Percentiles rank a stretch among this genome's conserved stretches.
Evolutionary conservation across 2,888 invertebrate genomes (phyloP).

Genomic region (Gymnocheta viridis): DNA sequence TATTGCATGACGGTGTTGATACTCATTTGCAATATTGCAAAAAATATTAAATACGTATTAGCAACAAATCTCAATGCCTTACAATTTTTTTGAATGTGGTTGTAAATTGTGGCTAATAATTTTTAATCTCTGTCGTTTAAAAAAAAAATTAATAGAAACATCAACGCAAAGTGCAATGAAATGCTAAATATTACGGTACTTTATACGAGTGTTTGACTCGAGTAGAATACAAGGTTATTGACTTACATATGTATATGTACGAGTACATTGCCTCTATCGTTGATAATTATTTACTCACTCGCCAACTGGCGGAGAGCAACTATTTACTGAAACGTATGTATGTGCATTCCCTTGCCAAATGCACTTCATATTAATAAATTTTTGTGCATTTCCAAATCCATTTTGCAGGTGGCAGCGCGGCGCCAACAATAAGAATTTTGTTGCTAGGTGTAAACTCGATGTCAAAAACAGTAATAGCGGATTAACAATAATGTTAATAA

Average conservation of each 20-base stretch:
- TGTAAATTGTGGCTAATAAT: constrained; percentile 52
- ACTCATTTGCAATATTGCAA: constrained; percentile 66
- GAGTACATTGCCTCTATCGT: too few relatives aligned
- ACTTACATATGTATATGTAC: too few relatives aligned
- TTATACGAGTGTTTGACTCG: constrained; percentile 8
- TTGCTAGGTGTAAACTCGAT: too few relatives aligned
- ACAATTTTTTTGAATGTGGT: constrained; percentile 46
- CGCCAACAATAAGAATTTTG: too few relatives aligned
- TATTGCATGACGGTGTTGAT: constrained; percentile 40
- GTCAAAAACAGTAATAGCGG: too few relatives aligned
- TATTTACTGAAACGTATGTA: neutral
- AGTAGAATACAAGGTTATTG: neutral
- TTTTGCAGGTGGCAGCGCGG: too few relatives aligned
- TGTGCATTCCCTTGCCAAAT: constrained; percentile 14
- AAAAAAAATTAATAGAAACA: constrained; percentile 36
- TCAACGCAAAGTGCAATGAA: constrained; percentile 58
- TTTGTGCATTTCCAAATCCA: too few relatives aligned
- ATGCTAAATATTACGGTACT: constrained; percentile 64
- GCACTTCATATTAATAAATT: neutral
- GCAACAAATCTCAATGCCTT: constrained; percentile 49
- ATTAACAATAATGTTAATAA: too few relatives aligned
- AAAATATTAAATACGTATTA: constrained; percentile 42
- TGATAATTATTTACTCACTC: neutral
- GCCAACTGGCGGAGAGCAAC: neutral
- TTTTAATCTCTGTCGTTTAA: constrained; percentile 46